Conservation (phyloP, 2,797 vertebrate genomes). For the Sebastes nivosus region DNA sequence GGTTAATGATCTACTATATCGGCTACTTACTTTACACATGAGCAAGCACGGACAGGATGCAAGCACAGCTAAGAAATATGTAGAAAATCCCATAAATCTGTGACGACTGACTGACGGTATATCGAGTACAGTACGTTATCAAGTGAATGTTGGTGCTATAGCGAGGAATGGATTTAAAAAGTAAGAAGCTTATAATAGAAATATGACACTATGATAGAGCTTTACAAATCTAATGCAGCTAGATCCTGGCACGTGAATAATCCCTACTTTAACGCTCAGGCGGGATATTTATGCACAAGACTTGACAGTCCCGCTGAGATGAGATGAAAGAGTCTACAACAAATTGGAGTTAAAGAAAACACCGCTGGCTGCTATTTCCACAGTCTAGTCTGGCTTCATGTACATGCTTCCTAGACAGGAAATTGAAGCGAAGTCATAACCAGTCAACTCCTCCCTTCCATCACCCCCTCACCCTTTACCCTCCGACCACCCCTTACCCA, state of each 20-base stretch:
- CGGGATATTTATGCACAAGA: constrained; percentile 29
- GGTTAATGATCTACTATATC: constrained; percentile 45
- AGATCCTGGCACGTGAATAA: constrained; percentile 32
- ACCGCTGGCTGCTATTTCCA: constrained; percentile 35
- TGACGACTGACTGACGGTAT: constrained; percentile 17
- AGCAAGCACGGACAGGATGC: constrained; percentile 27
- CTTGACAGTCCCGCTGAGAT: constrained; percentile 26
- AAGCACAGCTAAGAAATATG: constrained; percentile 37
- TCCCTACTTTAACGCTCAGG: constrained; percentile 2
- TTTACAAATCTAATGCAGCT: constrained; percentile 21
- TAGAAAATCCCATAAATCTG: constrained; percentile 39
- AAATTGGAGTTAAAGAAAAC: constrained; percentile 46
- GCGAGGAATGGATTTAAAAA: constrained; percentile 46
- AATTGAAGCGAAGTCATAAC: constrained; percentile 70
- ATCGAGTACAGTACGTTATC: constrained; percentile 22
- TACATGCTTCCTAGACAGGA: constrained; percentile 51
- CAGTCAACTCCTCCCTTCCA: constrained; percentile 57
- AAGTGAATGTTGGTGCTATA: constrained; percentile 18
- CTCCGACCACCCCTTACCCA: constrained; percentile 68
- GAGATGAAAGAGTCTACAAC: constrained; percentile 40
- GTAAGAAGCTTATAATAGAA: constrained; percentile 53
- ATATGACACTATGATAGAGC: constrained; percentile 32
- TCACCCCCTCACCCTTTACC: constrained; percentile 68
- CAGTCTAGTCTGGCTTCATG: constrained; percentile 38
- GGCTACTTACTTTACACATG: constrained; percentile 38